Evolutionary conservation across 35 echinoderm and acorn worm species (phyloP).

Genomic region (Apostichopus parvimensis): DNA sequence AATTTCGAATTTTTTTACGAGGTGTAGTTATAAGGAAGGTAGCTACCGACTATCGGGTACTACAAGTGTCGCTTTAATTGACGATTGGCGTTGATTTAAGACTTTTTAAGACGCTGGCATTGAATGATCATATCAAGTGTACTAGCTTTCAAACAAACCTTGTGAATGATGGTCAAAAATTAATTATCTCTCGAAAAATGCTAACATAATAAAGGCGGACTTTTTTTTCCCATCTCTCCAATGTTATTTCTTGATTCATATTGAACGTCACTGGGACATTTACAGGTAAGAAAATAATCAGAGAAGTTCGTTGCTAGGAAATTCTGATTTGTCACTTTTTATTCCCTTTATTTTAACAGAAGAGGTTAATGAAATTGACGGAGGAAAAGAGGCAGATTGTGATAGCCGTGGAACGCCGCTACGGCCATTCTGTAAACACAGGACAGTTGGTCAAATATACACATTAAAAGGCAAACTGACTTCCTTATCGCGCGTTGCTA

Average conservation of each 20-base stretch:
- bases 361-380: conserved; percentile 25
- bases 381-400: neutral
- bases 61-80: neutral
- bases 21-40: neutral
- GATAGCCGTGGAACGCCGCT: conserved; percentile 1
- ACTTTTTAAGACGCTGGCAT: neutral
- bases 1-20: conserved; percentile 1
- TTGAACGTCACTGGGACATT: conserved; percentile 24
- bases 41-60: neutral
- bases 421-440: conserved; percentile 9
- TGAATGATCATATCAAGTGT: conserved; percentile 10
- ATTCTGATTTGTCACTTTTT: neutral
- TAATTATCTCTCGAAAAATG: conserved; percentile 29
- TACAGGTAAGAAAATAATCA: conserved; percentile 1
- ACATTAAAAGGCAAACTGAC: conserved; percentile 16
- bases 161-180: conserved; percentile 47
- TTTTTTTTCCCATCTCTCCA: neutral
- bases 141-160: conserved; percentile 41
- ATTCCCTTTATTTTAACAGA: neutral
- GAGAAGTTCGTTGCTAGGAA: conserved; percentile 31
- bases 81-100: conserved; percentile 16
- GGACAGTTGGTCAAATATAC: conserved; percentile 37
- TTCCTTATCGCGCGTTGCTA: conserved; percentile 15
- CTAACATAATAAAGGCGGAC: neutral
- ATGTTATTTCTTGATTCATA: neutral